Evolutionary conservation across 30 jellyfish, hydroid and myxozoan species (phyloP).

Genomic region (Chrysaora quinquecirrha): DNA sequence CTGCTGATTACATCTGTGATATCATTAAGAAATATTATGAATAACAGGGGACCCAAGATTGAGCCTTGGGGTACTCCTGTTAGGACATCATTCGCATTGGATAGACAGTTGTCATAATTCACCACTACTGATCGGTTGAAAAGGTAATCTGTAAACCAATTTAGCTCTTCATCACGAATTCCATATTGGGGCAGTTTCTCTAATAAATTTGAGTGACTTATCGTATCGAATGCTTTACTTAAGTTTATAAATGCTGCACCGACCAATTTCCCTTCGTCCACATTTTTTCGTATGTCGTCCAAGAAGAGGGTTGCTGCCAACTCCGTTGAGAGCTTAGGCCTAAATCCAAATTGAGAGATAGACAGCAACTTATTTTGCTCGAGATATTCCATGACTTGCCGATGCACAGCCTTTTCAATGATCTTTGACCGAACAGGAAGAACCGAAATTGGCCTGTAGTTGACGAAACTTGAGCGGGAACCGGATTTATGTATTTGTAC

Average conservation of each 20-base stretch:
- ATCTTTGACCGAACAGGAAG: conserved; percentile 3
- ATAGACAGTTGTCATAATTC: conserved; percentile 17
- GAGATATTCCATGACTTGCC: not conserved
- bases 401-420: conserved; percentile 22
- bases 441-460: conserved; percentile 33
- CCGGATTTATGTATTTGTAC: conserved; percentile 64
- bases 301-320: conserved; percentile 51
- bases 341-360: conserved; percentile 30
- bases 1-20: conserved; percentile 14
- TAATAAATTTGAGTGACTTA: conserved; percentile 21
- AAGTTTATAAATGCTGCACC: conserved; percentile 18
- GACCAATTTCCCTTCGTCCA: conserved; percentile 36
- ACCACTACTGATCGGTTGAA: conserved; percentile 17
- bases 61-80: conserved; percentile 49
- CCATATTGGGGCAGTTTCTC: conserved; percentile 20
- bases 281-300: conserved; percentile 17
- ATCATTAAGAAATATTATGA: conserved; percentile 13
- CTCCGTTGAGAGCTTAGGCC: conserved; percentile 55
- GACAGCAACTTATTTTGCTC: conserved; percentile 7
- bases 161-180: not conserved
- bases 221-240: conserved; percentile 29
- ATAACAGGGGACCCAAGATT: conserved; percentile 8
- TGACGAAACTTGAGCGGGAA: conserved; percentile 18
- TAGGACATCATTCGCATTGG: conserved; percentile 6
- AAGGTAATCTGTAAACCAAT: not conserved